Percentiles rank a stretch among this genome's conserved stretches.
Conservation (phyloP, 2,888 invertebrate genomes). For the Leptopterna dolabrata region DNA sequence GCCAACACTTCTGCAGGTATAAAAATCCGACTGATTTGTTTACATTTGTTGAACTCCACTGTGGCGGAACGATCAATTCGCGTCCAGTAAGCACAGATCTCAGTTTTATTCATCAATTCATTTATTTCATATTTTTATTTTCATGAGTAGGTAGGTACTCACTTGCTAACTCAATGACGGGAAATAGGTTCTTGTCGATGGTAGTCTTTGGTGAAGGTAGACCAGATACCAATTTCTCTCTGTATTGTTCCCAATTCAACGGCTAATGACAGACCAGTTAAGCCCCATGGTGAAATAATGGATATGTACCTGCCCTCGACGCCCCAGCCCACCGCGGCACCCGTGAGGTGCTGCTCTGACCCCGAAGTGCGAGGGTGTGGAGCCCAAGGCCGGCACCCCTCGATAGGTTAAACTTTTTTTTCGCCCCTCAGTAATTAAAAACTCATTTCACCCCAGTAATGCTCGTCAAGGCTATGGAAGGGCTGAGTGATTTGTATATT, state of each 20-base stretch:
- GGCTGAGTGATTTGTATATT: conserved; percentile 52
- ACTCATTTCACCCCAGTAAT: conserved; percentile 54
- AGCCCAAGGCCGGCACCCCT: neutral
- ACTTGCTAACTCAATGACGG: no score
- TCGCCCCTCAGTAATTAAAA: conserved; percentile 53
- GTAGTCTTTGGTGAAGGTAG: no score
- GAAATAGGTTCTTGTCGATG: no score
- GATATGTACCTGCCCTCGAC: neutral
- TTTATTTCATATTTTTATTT: no score
- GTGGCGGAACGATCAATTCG: no score
- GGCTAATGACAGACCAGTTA: neutral
- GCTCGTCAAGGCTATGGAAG: conserved; percentile 10
- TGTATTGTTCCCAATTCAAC: neutral
- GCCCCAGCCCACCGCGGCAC: neutral
- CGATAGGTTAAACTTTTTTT: neutral
- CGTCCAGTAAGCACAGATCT: no score
- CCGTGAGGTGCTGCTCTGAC: neutral
- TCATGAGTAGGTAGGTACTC: no score
- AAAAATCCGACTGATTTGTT: no score
- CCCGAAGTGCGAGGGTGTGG: conserved; percentile 40
- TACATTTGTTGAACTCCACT: no score
- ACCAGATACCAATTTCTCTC: no score
- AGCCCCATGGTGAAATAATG: neutral
- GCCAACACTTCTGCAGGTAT: no score
- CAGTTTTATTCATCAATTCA: no score